Evolutionary conservation across 2,113 vertebrate genomes (phyloP).

Genomic region (Corythornis cristatus): DNA sequence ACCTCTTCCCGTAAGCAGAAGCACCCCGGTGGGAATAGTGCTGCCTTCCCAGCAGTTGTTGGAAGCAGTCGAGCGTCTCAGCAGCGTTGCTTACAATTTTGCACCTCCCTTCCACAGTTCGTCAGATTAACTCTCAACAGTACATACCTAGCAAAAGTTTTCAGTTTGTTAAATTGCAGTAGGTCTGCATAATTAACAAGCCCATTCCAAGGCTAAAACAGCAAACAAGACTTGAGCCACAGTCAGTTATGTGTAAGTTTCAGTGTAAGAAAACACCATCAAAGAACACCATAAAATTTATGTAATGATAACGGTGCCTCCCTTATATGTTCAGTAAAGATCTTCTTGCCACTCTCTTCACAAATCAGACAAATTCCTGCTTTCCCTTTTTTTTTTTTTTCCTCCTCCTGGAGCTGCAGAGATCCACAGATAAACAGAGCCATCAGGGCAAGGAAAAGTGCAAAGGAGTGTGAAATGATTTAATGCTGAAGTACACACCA

Average conservation of each 20-base stretch:
- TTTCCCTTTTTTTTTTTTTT: accelerated
- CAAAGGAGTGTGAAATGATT: neutral
- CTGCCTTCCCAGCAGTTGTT: constrained; percentile 28
- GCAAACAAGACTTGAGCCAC: neutral
- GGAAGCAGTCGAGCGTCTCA: neutral
- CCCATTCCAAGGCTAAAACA: neutral
- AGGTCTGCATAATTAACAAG: neutral
- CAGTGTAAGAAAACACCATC: neutral
- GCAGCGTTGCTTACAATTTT: neutral
- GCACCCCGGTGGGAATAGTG: neutral
- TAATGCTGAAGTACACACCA: neutral
- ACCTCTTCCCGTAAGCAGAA: constrained; percentile 25
- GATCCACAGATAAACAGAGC: neutral
- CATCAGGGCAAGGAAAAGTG: neutral
- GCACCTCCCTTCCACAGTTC: neutral
- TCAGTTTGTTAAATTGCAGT: neutral
- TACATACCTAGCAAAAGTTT: neutral
- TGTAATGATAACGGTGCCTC: neutral
- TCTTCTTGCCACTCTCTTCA: neutral
- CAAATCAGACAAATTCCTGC: neutral
- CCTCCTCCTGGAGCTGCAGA: neutral
- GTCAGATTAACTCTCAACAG: neutral
- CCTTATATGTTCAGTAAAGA: neutral
- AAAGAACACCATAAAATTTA: neutral
- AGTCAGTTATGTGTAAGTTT: neutral